Percentiles rank a stretch among this genome's conserved stretches.
These are phyloP conservation scores for Halcyon smyrnensis DNA, from an alignment of 2,797 vertebrate genomes.

Conservation along the genomic window DNA sequence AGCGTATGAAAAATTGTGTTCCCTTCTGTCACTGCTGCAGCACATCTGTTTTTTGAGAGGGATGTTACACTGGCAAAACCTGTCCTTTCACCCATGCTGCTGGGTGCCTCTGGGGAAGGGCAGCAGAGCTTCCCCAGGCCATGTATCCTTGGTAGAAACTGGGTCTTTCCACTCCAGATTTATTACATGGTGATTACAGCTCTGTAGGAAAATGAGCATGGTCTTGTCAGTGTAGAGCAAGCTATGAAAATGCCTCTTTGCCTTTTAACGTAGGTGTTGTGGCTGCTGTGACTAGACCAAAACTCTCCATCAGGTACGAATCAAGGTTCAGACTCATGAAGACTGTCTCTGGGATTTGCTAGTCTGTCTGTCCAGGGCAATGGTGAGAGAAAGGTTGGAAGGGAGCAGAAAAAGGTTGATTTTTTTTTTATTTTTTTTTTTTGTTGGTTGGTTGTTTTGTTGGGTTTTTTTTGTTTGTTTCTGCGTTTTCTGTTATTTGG, in stretches of 20 bases:
- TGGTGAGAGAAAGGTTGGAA: not conserved
- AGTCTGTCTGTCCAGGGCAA: not conserved
- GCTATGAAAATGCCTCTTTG: not conserved
- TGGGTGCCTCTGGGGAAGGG: not conserved
- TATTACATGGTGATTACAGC: not conserved
- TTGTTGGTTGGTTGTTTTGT: not conserved
- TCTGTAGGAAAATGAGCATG: not conserved
- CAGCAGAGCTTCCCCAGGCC: too few relatives aligned
- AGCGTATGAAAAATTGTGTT: accelerated
- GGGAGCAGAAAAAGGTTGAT: not conserved
- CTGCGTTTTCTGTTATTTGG: not conserved
- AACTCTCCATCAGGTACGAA: accelerated
- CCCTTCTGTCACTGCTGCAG: not conserved
- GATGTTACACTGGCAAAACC: accelerated
- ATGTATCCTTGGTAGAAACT: not conserved
- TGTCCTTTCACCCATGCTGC: accelerated
- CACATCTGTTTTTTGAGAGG: accelerated
- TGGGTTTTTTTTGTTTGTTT: not conserved
- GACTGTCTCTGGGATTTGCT: not conserved
- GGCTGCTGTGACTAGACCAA: not conserved
- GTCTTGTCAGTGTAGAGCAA: not conserved
- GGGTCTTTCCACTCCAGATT: too few relatives aligned
- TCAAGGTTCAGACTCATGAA: accelerated
- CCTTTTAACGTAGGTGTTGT: accelerated
- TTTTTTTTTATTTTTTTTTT: accelerated